Evolutionary conservation across 2,888 invertebrate species (phyloP).

Genomic region (Onthophagus sagittarius): DNA sequence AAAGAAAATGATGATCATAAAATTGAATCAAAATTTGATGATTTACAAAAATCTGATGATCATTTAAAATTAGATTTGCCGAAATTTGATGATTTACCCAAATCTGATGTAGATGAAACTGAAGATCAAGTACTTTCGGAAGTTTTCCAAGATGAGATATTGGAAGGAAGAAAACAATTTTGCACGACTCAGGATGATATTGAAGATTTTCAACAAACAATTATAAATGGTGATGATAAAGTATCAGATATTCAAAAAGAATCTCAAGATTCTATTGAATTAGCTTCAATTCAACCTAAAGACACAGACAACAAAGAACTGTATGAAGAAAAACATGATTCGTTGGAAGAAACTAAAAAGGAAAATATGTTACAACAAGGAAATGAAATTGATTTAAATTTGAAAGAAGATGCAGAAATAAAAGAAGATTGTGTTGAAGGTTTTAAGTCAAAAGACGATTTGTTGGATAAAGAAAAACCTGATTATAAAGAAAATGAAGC

Average conservation of each 20-base stretch:
- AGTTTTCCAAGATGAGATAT: not conserved
- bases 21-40: no score
- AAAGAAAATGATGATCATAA: not conserved
- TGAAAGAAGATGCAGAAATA: conserved; percentile 2
- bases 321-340: conserved; percentile 4
- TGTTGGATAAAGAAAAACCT: conserved; percentile 9
- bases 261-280: not conserved
- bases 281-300: not conserved
- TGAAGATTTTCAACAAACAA: not conserved
- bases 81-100: not conserved
- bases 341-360: not conserved
- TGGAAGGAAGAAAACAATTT: not conserved
- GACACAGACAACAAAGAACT: not conserved
- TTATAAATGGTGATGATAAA: not conserved
- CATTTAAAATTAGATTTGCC: no score
- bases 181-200: not conserved
- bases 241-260: not conserved
- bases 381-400: not conserved
- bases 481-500: not conserved
- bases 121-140: conserved; percentile 9
- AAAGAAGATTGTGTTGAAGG: not conserved
- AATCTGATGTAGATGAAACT: not conserved
- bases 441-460: not conserved
- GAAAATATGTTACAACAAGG: not conserved
- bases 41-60: no score